Conservation (phyloP, 2,797 vertebrate species). For the Rhinatrema bivittatum region DNA sequence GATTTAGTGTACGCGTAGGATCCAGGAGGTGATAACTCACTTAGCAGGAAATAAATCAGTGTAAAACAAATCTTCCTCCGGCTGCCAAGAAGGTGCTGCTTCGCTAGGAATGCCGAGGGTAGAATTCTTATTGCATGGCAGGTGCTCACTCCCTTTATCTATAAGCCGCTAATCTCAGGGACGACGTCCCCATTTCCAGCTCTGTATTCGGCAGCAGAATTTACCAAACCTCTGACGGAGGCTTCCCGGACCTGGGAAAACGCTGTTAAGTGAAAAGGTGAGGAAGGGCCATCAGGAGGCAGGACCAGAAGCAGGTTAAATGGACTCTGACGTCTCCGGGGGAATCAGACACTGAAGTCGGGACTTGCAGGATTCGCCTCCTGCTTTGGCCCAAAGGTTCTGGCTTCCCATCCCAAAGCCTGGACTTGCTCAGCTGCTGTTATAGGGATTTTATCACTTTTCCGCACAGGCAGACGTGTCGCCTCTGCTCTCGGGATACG, state of each 20-base stretch:
- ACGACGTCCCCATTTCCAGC: slow-evolving; percentile 6
- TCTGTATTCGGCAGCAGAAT: slow-evolving; percentile 14
- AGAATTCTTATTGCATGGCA: slow-evolving; percentile 11
- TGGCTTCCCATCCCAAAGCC: too few relatives aligned
- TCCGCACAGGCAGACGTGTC: too few relatives aligned
- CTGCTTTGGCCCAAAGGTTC: too few relatives aligned
- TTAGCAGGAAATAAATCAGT: slow-evolving; percentile 5
- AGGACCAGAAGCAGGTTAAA: not conserved
- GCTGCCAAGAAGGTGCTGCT: not conserved
- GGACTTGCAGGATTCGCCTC: too few relatives aligned
- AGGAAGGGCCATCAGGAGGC: not conserved
- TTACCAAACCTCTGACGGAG: slow-evolving; percentile 15
- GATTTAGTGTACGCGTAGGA: too few relatives aligned
- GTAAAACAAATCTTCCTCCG: not conserved
- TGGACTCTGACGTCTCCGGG: slow-evolving; percentile 1
- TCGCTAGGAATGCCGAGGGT: slow-evolving; percentile 13
- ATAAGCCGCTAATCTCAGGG: slow-evolving; percentile 15
- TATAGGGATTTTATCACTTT: too few relatives aligned
- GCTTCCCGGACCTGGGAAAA: slow-evolving; percentile 11
- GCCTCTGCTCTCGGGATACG: too few relatives aligned
- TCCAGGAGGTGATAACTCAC: not conserved
- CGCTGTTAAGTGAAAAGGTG: slow-evolving; percentile 5
- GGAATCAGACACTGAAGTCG: too few relatives aligned
- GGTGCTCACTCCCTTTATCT: slow-evolving; percentile 21
- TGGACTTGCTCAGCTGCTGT: too few relatives aligned